phyloP scores from a whole-genome alignment of 35 echinoderm and acorn worm genomes.

The Heliocidaris erythrogramma region DNA sequence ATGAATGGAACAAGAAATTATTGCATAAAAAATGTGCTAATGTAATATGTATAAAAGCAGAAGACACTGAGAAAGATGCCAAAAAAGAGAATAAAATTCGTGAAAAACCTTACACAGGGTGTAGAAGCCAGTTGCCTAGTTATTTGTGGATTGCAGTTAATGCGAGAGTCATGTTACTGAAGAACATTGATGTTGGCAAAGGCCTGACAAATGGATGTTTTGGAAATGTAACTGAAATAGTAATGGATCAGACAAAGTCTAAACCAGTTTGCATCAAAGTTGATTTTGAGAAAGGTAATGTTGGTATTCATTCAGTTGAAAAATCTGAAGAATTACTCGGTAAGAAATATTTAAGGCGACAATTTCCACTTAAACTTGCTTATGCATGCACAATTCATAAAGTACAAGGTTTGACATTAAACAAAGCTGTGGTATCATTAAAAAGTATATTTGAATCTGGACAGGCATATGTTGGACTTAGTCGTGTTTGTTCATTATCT shows the following conservation, averaged over 20 bases:
- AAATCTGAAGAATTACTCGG: constrained; percentile 15
- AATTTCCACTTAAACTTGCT: constrained; percentile 60
- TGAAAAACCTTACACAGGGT: neutral
- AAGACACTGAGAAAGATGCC: constrained; percentile 22
- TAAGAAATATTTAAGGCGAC: constrained; percentile 28
- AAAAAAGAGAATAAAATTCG: constrained; percentile 14
- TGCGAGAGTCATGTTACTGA: constrained; percentile 59
- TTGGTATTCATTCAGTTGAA: constrained; percentile 50
- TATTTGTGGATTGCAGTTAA: constrained; percentile 49
- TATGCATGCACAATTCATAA: constrained; percentile 65
- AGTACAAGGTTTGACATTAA: constrained; percentile 59
- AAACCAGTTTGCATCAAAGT: constrained; percentile 8
- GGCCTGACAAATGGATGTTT: constrained; percentile 57
- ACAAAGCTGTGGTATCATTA: constrained; percentile 52
- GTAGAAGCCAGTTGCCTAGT: constrained; percentile 14
- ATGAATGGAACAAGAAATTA: constrained; percentile 53
- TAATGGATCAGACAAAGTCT: neutral
- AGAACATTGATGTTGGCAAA: constrained; percentile 56
- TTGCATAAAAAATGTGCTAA: constrained; percentile 53
- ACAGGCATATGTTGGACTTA: constrained; percentile 57
- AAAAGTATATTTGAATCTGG: constrained; percentile 35
- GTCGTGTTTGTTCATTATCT: constrained; percentile 43
- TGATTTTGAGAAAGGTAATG: constrained; percentile 41
- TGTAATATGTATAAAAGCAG: constrained; percentile 43
- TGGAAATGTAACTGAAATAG: constrained; percentile 48